Conservation (phyloP, 2,888 invertebrate species). For the Latrodectus elegans region DNA sequence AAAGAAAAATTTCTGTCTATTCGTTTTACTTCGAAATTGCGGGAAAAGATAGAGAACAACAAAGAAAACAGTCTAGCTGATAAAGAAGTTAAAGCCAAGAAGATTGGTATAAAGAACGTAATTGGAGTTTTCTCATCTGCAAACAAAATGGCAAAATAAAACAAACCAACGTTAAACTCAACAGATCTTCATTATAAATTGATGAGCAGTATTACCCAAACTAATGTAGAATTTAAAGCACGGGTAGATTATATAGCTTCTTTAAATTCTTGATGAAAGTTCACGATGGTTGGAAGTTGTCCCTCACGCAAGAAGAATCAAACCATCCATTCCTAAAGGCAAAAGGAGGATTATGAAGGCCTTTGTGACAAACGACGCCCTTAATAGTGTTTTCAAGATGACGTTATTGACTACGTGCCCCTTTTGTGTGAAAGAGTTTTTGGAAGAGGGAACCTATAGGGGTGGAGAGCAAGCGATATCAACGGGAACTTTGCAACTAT, state of each 20-base stretch:
- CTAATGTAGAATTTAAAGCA: conserved; percentile 58
- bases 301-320: conserved; percentile 19
- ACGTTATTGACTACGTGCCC: conserved; percentile 58
- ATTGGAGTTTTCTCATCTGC: conserved; percentile 41
- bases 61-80: conserved; percentile 18
- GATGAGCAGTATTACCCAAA: conserved; percentile 40
- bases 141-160: conserved; percentile 18
- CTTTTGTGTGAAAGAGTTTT: conserved; percentile 19
- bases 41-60: conserved; percentile 7
- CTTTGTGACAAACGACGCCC: conserved; percentile 60
- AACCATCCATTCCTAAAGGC: conserved; percentile 2
- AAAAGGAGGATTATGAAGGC: conserved; percentile 42
- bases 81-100: conserved; percentile 31
- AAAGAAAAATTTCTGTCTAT: neutral
- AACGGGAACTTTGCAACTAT: conserved; percentile 6
- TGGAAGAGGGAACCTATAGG: conserved; percentile 4
- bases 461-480: neutral
- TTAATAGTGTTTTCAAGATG: conserved; percentile 56
- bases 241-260: conserved; percentile 35
- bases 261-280: conserved; percentile 58
- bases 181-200: conserved; percentile 53
- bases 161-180: neutral
- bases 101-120: conserved; percentile 32
- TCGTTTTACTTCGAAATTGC: neutral
- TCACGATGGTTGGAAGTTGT: conserved; percentile 10